phyloP scores from a whole-genome alignment of 2,113 vertebrate species.

The Lophura nycthemera region DNA sequence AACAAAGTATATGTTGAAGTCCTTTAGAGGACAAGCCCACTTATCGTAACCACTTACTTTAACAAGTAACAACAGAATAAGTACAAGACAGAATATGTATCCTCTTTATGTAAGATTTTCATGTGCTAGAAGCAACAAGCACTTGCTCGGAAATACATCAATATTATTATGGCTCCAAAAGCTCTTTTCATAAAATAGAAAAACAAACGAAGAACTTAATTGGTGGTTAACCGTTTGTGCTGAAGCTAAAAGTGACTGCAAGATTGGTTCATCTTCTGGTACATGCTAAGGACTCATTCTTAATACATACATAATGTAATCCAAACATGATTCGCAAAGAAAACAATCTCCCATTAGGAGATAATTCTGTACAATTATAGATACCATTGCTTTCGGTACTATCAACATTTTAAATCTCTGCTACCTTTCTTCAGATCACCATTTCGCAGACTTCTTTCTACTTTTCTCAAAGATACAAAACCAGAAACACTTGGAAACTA shows the following conservation, averaged over 20 bases:
- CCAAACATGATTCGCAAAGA: not conserved
- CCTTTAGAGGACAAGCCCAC: not conserved
- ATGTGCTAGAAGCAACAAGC: not conserved
- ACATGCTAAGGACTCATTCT: not conserved
- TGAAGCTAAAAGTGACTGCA: not conserved
- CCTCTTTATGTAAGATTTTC: not conserved
- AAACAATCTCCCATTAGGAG: not conserved
- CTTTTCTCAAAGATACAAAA: not conserved
- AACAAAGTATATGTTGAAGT: not conserved
- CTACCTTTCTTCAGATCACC: not conserved
- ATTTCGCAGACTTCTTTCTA: not conserved
- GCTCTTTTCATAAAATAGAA: not conserved
- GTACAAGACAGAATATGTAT: not conserved
- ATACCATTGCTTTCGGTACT: not conserved
- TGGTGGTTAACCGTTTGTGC: not conserved
- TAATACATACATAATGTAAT: not conserved
- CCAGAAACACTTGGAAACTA: not conserved
- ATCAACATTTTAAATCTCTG: slow-evolving; percentile 10
- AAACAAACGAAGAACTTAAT: not conserved
- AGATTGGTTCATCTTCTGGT: not conserved
- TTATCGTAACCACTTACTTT: not conserved
- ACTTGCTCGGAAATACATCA: not conserved
- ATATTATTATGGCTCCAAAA: not conserved
- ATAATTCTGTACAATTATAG: slow-evolving; percentile 8
- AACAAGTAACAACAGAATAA: not conserved